Base-by-base conservation (phyloP, 1,140 invertebrate genomes). In the Drosophila repleta region DNA sequence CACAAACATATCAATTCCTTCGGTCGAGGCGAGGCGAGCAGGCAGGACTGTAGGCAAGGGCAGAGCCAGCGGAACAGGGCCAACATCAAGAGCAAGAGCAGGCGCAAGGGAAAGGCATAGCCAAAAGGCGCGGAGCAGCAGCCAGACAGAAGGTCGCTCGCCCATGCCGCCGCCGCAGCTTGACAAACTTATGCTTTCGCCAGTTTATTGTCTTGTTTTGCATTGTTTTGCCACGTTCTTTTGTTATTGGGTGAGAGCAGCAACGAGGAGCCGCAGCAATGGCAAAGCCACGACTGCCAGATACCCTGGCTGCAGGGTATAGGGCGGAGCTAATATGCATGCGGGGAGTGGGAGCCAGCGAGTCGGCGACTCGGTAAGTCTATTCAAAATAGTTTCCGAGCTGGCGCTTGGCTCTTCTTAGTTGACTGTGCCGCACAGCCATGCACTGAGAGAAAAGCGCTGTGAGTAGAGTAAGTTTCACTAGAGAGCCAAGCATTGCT, bases 121-220 rank as follows among this genome's bases (percentile, higher is more conserved):
- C 26, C 26, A 10, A 32, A 32, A 32, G 7, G 8, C 29, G 29
- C 32, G 0, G 32, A 35, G 32, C 32, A 13, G 32, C 2, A 3
- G 32, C 2, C 32, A 8, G 29, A 6, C 29, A 10, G 29, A 32
- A 32, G 29, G 29, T 32, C 29, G 29, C 29, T 11, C 32, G 0
- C 32, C 32, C 32, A 11, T 13, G 32, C 32, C 11, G 32, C 32
- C 11, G 32, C 32, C 32, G 32, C 32, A 35, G 32, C 32, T 35
- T 11, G 32, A 35, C 46, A 79, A 83, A 76, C 79, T 83, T 83
- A 83, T 84, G 72, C 76, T 79, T 76, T 74, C 79, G 72, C 60
- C 80, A 84, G 80, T 85, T 84, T 84, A 84, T 84, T 79, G 81
- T 79, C 69, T 84, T 70, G 78, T 83, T 84, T 84, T 61, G 63